These are phyloP conservation scores for Patella caerulea DNA, from an alignment of 2,888 invertebrate genomes.

Conservation along the genomic window DNA sequence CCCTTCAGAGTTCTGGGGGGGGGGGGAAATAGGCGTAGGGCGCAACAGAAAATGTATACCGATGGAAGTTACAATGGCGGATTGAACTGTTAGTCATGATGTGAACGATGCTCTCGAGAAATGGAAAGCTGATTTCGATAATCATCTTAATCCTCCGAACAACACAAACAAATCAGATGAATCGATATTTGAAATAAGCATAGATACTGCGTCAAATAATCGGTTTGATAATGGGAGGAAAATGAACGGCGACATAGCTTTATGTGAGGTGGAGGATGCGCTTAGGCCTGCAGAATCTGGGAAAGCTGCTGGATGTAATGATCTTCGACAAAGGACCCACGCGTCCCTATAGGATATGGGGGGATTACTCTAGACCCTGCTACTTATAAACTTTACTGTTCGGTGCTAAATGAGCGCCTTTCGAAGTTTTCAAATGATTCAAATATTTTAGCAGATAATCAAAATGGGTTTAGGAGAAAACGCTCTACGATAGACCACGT, in stretches of 20 bases:
- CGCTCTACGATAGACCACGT: slow-evolving; percentile 25
- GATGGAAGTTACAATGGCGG: background rate
- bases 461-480: slow-evolving; percentile 31
- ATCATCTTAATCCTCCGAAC: too few relatives aligned
- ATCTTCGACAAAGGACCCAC: slow-evolving; percentile 23
- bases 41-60: background rate
- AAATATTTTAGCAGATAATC: slow-evolving; percentile 26
- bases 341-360: slow-evolving; percentile 25
- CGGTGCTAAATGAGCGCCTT: slow-evolving; percentile 29
- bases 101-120: background rate
- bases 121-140: background rate
- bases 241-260: background rate
- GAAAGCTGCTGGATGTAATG: background rate
- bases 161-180: too few relatives aligned
- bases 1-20: background rate
- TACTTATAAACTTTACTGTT: slow-evolving; percentile 32
- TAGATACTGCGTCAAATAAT: too few relatives aligned
- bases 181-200: too few relatives aligned
- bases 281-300: background rate
- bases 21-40: background rate
- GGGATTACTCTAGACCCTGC: slow-evolving; percentile 29
- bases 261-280: background rate
- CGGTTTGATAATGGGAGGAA: too few relatives aligned
- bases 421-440: slow-evolving; percentile 21
- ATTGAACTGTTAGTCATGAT: background rate